These are phyloP conservation scores for Xiphias gladius DNA, from an alignment of 2,113 vertebrate species.

Conservation along the genomic window DNA sequence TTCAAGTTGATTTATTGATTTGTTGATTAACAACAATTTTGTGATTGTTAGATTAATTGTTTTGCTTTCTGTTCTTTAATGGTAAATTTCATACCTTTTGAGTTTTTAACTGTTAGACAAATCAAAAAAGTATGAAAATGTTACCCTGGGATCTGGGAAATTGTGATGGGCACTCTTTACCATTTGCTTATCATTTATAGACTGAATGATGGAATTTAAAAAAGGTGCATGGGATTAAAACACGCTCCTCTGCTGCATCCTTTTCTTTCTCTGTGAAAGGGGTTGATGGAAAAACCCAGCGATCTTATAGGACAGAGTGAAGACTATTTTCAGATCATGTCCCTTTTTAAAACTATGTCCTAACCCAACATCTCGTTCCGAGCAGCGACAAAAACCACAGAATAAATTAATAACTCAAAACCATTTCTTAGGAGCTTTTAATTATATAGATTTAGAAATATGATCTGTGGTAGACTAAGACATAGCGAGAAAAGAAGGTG, in stretches of 20 bases:
- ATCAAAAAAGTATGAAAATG: background rate
- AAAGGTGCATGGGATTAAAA: background rate
- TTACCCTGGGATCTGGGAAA: background rate
- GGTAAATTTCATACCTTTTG: background rate
- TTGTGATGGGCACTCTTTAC: background rate
- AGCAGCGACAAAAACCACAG: conserved; percentile 9
- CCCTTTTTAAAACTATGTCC: background rate
- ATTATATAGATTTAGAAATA: no score
- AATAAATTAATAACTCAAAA: background rate
- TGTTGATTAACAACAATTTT: background rate
- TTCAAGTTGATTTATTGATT: background rate
- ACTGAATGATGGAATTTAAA: background rate
- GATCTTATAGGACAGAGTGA: no score
- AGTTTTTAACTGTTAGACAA: background rate
- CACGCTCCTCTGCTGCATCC: background rate
- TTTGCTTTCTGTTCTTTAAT: background rate
- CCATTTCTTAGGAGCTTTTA: background rate
- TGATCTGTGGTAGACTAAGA: background rate
- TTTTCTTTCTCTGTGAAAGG: background rate
- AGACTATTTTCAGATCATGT: background rate
- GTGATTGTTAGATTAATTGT: background rate
- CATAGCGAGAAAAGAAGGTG: background rate
- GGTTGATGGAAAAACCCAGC: background rate
- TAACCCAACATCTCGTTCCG: background rate
- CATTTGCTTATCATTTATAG: background rate